Evolutionary conservation across 2,888 invertebrate species (phyloP).

Genomic region (Epistrophe eligans): DNA sequence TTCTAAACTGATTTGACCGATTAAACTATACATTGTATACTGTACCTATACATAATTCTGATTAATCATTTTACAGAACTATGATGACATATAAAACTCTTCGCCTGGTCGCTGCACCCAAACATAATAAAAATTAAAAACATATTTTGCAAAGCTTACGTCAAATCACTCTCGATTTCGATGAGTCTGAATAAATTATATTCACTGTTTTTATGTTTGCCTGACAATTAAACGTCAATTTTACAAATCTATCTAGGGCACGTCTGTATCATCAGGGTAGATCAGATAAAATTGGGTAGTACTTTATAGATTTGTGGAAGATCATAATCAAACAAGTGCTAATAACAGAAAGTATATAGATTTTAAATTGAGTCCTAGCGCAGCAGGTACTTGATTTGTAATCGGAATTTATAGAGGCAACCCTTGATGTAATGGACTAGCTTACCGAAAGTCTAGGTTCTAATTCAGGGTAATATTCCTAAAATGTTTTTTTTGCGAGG

Average conservation of each 20-base stretch:
- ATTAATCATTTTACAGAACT: not conserved
- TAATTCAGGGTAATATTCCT: too few relatives aligned
- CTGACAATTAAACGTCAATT: constrained; percentile 61
- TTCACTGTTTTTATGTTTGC: not conserved
- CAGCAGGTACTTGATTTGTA: too few relatives aligned
- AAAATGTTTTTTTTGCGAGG: too few relatives aligned
- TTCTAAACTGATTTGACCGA: not conserved
- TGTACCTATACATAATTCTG: not conserved
- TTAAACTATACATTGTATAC: constrained; percentile 24
- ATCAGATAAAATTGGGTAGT: constrained; percentile 33
- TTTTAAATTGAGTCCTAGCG: too few relatives aligned
- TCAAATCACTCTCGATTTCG: constrained; percentile 63
- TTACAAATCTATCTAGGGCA: constrained; percentile 53
- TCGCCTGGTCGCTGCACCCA: constrained; percentile 56
- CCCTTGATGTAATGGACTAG: too few relatives aligned
- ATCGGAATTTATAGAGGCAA: too few relatives aligned
- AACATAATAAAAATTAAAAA: constrained; percentile 2
- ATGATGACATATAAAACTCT: constrained; percentile 65
- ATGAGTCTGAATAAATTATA: constrained; percentile 58
- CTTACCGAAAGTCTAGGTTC: too few relatives aligned
- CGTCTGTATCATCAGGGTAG: constrained; percentile 57
- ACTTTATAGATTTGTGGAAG: constrained; percentile 54
- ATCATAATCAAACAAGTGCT: constrained; percentile 25
- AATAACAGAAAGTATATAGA: too few relatives aligned
- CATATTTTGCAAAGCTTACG: constrained; percentile 39